Conservation (phyloP, 2,888 invertebrate species). For the Cremastinae sp. region DNA sequence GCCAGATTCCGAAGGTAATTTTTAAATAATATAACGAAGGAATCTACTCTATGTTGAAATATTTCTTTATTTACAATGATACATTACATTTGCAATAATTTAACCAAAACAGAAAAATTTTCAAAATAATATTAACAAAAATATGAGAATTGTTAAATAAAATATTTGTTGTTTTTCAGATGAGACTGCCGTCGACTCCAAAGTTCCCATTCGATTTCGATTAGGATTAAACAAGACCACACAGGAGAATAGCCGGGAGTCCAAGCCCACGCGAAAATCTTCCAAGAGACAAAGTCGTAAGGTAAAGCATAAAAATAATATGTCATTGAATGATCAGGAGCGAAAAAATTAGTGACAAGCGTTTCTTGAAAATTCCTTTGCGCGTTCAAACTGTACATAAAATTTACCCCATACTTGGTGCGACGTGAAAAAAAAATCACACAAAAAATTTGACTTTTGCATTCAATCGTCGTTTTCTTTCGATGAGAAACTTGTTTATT, state of each 20-base stretch:
- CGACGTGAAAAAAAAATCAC: slow-evolving; percentile 10
- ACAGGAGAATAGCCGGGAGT: slow-evolving; percentile 71
- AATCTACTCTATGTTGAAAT: no score
- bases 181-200: slow-evolving; percentile 69
- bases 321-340: slow-evolving; percentile 70
- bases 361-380: slow-evolving; percentile 47
- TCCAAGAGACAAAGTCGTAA: slow-evolving; percentile 76
- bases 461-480: neutral
- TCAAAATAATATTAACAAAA: no score
- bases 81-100: no score
- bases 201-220: slow-evolving; percentile 71
- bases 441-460: no score
- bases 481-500: no score
- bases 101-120: no score
- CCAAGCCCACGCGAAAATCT: slow-evolving; percentile 72
- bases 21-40: slow-evolving; percentile 5
- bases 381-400: slow-evolving; percentile 49
- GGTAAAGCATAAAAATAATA: slow-evolving; percentile 76
- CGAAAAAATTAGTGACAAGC: slow-evolving; percentile 63
- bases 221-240: slow-evolving; percentile 72
- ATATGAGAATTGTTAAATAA: no score
- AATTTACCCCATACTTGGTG: slow-evolving; percentile 35
- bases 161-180: slow-evolving; percentile 60
- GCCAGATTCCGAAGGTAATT: slow-evolving; percentile 73
- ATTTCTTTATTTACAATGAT: no score